These are phyloP conservation scores for Hipparchia sbordonii DNA, from an alignment of 2,888 invertebrate genomes.

Conservation along the genomic window DNA sequence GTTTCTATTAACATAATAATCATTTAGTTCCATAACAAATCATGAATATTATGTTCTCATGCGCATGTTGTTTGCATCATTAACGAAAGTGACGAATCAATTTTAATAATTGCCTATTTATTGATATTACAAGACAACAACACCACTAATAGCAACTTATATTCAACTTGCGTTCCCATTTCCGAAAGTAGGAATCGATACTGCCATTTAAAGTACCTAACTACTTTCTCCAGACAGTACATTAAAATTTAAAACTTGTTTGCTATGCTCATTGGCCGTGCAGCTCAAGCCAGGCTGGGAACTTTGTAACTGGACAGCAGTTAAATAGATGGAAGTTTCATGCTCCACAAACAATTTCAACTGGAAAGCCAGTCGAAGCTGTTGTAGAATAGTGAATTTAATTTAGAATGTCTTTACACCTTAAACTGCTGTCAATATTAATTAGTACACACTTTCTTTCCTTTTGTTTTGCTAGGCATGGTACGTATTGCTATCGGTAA, in stretches of 20 bases:
- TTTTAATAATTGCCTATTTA: conserved; percentile 1
- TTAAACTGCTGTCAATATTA: conserved; percentile 46
- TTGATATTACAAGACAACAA: neutral
- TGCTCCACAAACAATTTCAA: conserved; percentile 63
- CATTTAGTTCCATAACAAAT: neutral
- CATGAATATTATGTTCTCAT: neutral
- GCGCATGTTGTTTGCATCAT: neutral
- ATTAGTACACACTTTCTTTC: conserved; percentile 41
- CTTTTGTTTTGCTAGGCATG: conserved; percentile 44
- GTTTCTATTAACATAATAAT: neutral
- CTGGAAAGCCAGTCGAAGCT: conserved; percentile 57
- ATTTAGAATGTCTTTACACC: conserved; percentile 31
- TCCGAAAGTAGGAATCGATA: conserved; percentile 63
- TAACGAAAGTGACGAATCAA: neutral
- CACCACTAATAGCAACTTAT: conserved; percentile 27
- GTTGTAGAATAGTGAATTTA: conserved; percentile 45
- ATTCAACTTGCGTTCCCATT: conserved; percentile 58
- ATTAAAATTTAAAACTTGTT: conserved; percentile 81
- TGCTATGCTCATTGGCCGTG: conserved; percentile 61
- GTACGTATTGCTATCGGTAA: conserved; percentile 42
- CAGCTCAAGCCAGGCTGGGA: conserved; percentile 65
- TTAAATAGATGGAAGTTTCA: conserved; percentile 72
- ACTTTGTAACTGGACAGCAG: conserved; percentile 59
- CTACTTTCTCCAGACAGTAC: conserved; percentile 70
- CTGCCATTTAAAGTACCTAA: conserved; percentile 51